These are phyloP conservation scores for Invenusta paracnida DNA, from an alignment of 2,888 invertebrate genomes.

Conservation along the genomic window DNA sequence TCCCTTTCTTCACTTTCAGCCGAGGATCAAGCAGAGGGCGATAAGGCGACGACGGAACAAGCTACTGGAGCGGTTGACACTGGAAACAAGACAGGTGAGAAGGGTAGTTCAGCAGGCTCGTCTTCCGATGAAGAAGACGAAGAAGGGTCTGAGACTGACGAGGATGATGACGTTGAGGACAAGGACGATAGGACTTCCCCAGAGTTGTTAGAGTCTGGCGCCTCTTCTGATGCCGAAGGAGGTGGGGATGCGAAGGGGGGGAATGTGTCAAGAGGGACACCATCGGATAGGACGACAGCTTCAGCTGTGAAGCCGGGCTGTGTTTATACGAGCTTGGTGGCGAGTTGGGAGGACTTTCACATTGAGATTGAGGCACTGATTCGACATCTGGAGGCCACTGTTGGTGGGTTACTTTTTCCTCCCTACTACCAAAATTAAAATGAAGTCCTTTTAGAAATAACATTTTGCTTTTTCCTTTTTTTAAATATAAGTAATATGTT, in stretches of 20 bases:
- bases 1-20: too few relatives aligned
- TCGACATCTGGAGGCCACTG: background rate
- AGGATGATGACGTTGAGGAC: background rate
- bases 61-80: too few relatives aligned
- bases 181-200: background rate
- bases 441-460: too few relatives aligned
- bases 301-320: background rate
- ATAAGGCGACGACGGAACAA: too few relatives aligned
- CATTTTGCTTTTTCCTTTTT: too few relatives aligned
- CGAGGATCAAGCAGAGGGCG: too few relatives aligned
- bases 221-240: slow-evolving; percentile 41
- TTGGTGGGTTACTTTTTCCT: too few relatives aligned
- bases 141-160: background rate
- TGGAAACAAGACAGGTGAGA: too few relatives aligned
- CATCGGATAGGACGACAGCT: background rate
- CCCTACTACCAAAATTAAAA: too few relatives aligned
- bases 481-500: too few relatives aligned
- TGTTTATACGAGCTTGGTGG: background rate
- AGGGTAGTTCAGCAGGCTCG: too few relatives aligned
- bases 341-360: background rate
- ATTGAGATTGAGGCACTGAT: background rate
- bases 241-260: slow-evolving; percentile 28
- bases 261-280: background rate
- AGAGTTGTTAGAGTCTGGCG: background rate
- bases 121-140: too few relatives aligned